Percentiles rank a stretch among this genome's conserved stretches.
These are phyloP conservation scores for Lasioglossum baleicum DNA, from an alignment of 1,140 invertebrate species.

Conservation along the genomic window DNA sequence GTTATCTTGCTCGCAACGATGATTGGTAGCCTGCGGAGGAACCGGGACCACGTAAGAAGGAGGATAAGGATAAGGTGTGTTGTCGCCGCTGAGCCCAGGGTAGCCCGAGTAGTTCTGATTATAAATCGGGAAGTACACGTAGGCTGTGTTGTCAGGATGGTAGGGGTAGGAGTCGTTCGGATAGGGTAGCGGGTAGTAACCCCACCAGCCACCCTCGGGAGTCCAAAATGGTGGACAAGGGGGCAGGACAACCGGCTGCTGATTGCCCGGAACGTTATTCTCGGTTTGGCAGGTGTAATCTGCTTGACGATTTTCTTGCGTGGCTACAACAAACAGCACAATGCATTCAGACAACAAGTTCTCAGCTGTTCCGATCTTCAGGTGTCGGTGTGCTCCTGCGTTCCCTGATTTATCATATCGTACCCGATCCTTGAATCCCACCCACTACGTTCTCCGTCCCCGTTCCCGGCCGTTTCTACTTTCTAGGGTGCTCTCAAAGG, in stretches of 20 bases:
- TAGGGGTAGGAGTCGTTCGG: constrained; percentile 50
- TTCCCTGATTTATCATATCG: constrained; percentile 32
- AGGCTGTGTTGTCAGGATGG: constrained; percentile 54
- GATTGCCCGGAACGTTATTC: constrained; percentile 75
- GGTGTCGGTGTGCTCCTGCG: constrained; percentile 46
- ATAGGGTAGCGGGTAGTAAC: constrained; percentile 65
- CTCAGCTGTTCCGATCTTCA: constrained; percentile 51
- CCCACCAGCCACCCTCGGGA: constrained; percentile 67
- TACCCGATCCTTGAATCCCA: background rate
- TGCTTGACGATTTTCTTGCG: constrained; percentile 77
- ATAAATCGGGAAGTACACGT: constrained; percentile 63
- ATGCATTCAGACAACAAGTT: constrained; percentile 73
- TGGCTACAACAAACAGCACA: constrained; percentile 79
- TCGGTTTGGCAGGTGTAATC: constrained; percentile 74
- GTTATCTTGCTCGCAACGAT: background rate
- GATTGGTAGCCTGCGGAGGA: background rate
- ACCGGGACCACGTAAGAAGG: background rate
- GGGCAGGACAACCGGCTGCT: constrained; percentile 69
- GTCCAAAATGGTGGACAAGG: constrained; percentile 59
- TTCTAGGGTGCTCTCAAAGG: too few species aligned
- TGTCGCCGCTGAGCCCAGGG: background rate
- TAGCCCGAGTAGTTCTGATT: constrained; percentile 40
- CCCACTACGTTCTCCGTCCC: too few species aligned
- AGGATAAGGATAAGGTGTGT: background rate
- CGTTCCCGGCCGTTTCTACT: background rate